These are phyloP conservation scores for Nothocercus nigrocapillus DNA, from an alignment of 2,113 vertebrate species.

Conservation along the genomic window DNA sequence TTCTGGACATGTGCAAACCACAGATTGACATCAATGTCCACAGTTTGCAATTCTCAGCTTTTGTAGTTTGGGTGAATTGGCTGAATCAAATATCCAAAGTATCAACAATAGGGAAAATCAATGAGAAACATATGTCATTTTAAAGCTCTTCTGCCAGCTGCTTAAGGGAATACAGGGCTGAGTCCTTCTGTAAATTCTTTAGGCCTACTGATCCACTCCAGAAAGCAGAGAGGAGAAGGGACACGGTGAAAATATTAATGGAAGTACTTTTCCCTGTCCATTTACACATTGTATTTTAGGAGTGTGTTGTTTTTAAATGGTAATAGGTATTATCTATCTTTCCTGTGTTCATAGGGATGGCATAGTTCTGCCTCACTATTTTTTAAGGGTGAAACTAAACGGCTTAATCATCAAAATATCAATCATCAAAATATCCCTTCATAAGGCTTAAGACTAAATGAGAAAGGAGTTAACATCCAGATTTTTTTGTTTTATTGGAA, in stretches of 20 bases:
- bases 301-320: not conserved
- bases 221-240: not conserved
- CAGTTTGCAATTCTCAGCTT: not conserved
- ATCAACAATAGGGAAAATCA: not conserved
- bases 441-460: not conserved
- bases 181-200: not conserved
- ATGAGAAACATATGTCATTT: not conserved
- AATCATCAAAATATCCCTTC: not conserved
- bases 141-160: not conserved
- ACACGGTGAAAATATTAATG: not conserved
- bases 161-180: not conserved
- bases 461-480: not conserved
- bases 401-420: not conserved
- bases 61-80: constrained; percentile 17
- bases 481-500: not conserved
- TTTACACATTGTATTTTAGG: not conserved
- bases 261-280: not conserved
- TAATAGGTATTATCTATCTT: not conserved
- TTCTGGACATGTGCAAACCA: constrained; percentile 13
- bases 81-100: not conserved
- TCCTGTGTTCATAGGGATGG: not conserved
- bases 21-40: constrained; percentile 1
- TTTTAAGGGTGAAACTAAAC: not conserved
- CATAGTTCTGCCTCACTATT: not conserved
- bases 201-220: not conserved